Conservation (phyloP, 2,888 invertebrate species). For the Anodontia alba region DNA sequence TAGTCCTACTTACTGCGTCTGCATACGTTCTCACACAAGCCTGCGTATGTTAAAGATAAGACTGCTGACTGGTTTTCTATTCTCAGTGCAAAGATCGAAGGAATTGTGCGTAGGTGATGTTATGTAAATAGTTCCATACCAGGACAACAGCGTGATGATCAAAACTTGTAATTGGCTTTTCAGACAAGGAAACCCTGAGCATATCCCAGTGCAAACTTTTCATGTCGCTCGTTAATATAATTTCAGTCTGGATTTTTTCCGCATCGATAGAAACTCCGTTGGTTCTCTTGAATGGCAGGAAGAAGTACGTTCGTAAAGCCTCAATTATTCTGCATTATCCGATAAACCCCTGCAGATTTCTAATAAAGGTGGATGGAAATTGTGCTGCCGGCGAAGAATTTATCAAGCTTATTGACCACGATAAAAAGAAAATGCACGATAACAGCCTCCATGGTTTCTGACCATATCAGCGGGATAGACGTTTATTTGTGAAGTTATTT, state of each 20-base stretch:
- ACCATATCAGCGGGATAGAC: background rate
- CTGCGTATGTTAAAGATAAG: no score
- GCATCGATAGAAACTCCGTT: background rate
- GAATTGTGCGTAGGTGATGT: no score
- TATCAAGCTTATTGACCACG: conserved; percentile 12
- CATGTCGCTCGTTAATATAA: background rate
- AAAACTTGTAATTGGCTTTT: no score
- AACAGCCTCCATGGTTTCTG: background rate
- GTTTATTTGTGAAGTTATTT: no score
- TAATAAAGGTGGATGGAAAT: background rate
- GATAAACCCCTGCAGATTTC: conserved; percentile 11
- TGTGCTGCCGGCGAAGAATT: background rate
- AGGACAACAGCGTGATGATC: no score
- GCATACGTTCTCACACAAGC: no score
- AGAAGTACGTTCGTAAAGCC: background rate
- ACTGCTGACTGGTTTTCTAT: no score
- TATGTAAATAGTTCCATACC: no score
- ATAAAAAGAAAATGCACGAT: background rate
- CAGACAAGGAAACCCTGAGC: no score
- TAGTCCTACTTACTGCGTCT: no score
- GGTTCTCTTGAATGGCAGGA: background rate
- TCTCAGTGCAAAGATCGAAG: no score
- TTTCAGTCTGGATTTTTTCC: conserved; percentile 2
- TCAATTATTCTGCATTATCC: background rate
- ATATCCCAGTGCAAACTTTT: no score